These are phyloP conservation scores for human (Homo sapiens) DNA, from an alignment of 2,113 vertebrate genomes.

Conservation along the genomic window GRCh38 chrX:108250501-108251000, in stretches of 20 bases:
- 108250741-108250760: slow-evolving; percentile 85
- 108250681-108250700: slow-evolving; percentile 90
- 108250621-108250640: slow-evolving; percentile 84
- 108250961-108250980: slow-evolving; percentile 57
- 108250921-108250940: slow-evolving; percentile 65
- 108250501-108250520: slow-evolving; percentile 82
- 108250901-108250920: slow-evolving; percentile 74
- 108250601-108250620: slow-evolving; percentile 92
- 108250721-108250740: slow-evolving; percentile 90
- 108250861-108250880: slow-evolving; percentile 82
- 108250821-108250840: slow-evolving; percentile 86
- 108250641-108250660: slow-evolving; percentile 83
- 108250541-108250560: slow-evolving; percentile 91
- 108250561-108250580: slow-evolving; percentile 92
- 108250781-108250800: slow-evolving; percentile 90
- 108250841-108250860: slow-evolving; percentile 76
- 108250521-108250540: slow-evolving; percentile 86
- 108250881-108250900: slow-evolving; percentile 84
- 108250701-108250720: slow-evolving; percentile 95
- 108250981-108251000: slow-evolving; percentile 57
- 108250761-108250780: slow-evolving; percentile 88
- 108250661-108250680: slow-evolving; percentile 90
- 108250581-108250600: slow-evolving; percentile 92
- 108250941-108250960: slow-evolving; percentile 63
- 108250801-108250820: slow-evolving; percentile 92